Evolutionary conservation across 2,888 invertebrate species (phyloP), one percentile per base, ranked within the genome.

Genomic region (Lasioglossum figueresi): DNA sequence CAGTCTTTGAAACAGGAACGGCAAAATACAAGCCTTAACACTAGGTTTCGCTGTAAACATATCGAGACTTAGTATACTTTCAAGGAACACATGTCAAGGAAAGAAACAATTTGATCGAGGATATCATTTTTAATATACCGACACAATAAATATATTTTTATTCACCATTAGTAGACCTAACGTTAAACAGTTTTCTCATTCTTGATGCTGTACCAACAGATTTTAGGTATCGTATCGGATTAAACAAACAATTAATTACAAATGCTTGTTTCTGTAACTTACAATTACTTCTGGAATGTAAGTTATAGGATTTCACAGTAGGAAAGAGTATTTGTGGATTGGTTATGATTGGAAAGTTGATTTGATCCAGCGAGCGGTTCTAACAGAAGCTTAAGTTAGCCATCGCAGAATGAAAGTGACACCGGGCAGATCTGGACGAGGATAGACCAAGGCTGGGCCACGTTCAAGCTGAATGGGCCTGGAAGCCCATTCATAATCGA

Each of bases 401-500:
- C 79, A 84, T 84, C 56, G 86, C 79, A 82, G 87, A 91, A 91
- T 89, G 91, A 91, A 90, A 90, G 89, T 91, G 91, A 91, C 89
- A 66, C 88, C 37, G 84, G 68, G 16, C 80, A 83, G 52, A 52
- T 34, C 52, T 76, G 84, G 79, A 84, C 86, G 87, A 87, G 88
- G 91, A 88, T 91, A 90, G 86, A 89, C 90, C 89, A 86, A 88
- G 89, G 89, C 89, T 90, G 92, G 92, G 93, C 93, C 92, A 92
- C 85, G 92, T 91, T 91, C 90, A 89, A 92, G 81, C 91, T 93
- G 93, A 93, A 93, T 93, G 93, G 88, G 90, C 84, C 89, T 89
- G 82, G 84, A 86, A 80, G 81, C 86, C 91, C 93, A 93, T 93
- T 93, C 93, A 93, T 92, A 91, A 92, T 92, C 92, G 89, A 93